A percentile compares a stretch with the other conserved stretches of the same genome.
Evolutionary conservation across 1,140 invertebrate species (phyloP).

Genomic region (Octopus bimaculoides): DNA sequence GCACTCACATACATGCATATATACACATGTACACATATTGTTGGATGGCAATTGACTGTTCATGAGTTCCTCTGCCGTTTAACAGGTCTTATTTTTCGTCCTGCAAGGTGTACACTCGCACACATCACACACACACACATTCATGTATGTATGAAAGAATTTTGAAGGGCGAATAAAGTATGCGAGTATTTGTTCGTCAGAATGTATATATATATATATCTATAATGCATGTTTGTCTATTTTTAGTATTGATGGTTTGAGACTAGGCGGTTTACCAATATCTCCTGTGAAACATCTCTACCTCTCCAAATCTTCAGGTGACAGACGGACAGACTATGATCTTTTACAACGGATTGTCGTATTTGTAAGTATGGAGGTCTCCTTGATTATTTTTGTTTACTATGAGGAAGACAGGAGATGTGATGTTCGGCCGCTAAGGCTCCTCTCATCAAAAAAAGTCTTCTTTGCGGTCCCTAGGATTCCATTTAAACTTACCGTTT

Average conservation of each 20-base stretch:
- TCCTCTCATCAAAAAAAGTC: background rate
- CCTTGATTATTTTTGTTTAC: background rate
- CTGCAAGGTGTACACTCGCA: background rate
- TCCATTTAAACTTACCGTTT: background rate
- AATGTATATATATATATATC: conserved; percentile 4
- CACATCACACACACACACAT: background rate
- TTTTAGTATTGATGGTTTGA: conserved; percentile 58
- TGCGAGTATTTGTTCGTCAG: background rate
- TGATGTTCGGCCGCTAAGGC: background rate
- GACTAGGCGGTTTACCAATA: conserved; percentile 64
- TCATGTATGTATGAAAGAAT: background rate
- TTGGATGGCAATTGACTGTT: too few relatives aligned
- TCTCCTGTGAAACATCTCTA: conserved; percentile 81
- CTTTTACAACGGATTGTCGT: conserved; percentile 66
- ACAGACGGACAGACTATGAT: conserved; percentile 59
- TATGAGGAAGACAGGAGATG: too few relatives aligned
- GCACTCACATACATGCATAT: too few relatives aligned
- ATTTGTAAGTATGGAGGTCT: conserved; percentile 50
- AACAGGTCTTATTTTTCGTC: background rate
- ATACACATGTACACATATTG: too few relatives aligned
- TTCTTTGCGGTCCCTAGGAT: background rate
- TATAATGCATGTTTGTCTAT: conserved; percentile 17
- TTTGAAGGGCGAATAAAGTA: background rate
- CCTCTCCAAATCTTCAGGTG: conserved; percentile 61
- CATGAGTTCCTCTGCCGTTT: too few relatives aligned